A percentile compares a stretch with the other conserved stretches of the same genome.
Evolutionary conservation across 2,888 invertebrate genomes (phyloP).

Genomic region (Drosophila mimetica): DNA sequence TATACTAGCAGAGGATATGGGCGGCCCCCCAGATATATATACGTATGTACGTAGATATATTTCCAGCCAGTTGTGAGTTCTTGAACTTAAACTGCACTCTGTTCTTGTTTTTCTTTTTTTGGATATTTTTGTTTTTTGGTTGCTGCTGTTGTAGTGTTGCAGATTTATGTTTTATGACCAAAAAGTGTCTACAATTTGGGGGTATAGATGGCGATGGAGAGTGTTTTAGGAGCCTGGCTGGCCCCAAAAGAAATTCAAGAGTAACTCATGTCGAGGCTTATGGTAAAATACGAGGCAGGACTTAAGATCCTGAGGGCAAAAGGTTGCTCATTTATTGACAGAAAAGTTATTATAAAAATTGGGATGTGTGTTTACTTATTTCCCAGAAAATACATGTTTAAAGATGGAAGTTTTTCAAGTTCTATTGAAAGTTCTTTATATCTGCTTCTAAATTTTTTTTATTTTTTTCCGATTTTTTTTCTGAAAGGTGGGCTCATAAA

Average conservation of each 20-base stretch:
- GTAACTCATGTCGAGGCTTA: conserved; percentile 34
- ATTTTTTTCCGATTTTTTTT: too few species aligned
- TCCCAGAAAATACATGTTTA: background rate
- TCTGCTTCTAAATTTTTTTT: too few species aligned
- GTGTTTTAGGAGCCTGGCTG: conserved; percentile 4
- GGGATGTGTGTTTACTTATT: background rate
- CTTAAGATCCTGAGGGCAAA: background rate
- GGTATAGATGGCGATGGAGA: conserved; percentile 12
- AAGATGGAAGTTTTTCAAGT: too few species aligned
- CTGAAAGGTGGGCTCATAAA: too few species aligned
- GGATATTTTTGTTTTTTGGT: conserved; percentile 25
- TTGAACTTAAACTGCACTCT: conserved; percentile 54
- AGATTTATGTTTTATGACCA: conserved; percentile 69
- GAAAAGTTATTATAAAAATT: background rate
- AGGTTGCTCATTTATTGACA: background rate
- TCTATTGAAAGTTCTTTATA: too few species aligned
- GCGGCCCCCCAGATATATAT: conserved; percentile 14
- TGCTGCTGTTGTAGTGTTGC: conserved; percentile 45
- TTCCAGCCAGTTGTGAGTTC: conserved; percentile 50
- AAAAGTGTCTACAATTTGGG: conserved; percentile 41
- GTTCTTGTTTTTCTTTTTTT: conserved; percentile 25
- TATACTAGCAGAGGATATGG: conserved; percentile 20
- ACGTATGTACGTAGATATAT: conserved; percentile 14
- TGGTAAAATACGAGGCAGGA: conserved; percentile 20
- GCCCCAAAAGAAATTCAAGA: conserved; percentile 42